These are phyloP conservation scores for Lycia hirtaria DNA, from an alignment of 2,888 invertebrate species.

Conservation along the genomic window DNA sequence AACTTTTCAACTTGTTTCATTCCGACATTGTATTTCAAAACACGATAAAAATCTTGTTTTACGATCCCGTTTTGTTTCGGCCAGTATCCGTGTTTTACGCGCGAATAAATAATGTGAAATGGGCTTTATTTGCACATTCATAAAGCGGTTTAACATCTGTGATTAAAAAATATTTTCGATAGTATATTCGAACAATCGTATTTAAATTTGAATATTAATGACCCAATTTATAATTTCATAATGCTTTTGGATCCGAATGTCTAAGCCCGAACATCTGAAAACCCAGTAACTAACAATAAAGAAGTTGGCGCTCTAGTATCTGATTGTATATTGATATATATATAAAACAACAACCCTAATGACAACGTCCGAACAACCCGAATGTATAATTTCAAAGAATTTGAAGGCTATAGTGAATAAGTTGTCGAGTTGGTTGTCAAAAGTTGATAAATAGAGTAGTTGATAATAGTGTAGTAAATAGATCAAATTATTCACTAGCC, in stretches of 20 bases:
- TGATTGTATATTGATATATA: no score
- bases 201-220: slow-evolving; percentile 8
- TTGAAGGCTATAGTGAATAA: no score
- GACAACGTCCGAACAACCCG: no score
- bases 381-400: no score
- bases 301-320: no score
- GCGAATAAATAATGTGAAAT: slow-evolving; percentile 39
- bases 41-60: slow-evolving; percentile 43
- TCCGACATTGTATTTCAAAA: slow-evolving; percentile 41
- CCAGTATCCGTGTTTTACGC: slow-evolving; percentile 34
- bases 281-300: no score
- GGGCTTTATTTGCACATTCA: slow-evolving; percentile 37
- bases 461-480: no score
- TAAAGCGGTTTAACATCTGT: slow-evolving; percentile 34
- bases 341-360: no score
- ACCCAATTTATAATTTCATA: slow-evolving; percentile 1
- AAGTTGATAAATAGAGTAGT: no score
- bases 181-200: slow-evolving; percentile 21
- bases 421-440: no score
- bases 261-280: no score
- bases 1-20: slow-evolving; percentile 42
- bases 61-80: slow-evolving; percentile 38
- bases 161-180: slow-evolving; percentile 34
- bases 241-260: neutral
- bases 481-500: no score